Evolutionary conservation across 2,888 invertebrate species (phyloP).

Genomic region (Chironomus tentans): DNA sequence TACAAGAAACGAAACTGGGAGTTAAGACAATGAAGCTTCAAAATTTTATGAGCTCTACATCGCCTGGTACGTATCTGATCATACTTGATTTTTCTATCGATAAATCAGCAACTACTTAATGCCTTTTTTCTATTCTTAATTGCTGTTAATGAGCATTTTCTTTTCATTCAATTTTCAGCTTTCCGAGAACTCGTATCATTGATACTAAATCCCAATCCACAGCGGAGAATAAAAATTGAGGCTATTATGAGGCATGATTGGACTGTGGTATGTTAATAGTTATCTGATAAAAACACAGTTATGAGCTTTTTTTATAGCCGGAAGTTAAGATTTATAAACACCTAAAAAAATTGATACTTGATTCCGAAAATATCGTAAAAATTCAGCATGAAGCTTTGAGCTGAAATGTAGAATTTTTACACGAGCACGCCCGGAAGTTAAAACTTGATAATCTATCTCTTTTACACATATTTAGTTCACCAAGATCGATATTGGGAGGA

Average conservation of each 20-base stretch:
- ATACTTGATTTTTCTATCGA: neutral
- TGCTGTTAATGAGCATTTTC: neutral
- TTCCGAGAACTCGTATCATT: conserved; percentile 31
- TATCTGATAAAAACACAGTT: neutral
- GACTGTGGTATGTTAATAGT: conserved; percentile 28
- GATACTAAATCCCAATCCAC: conserved; percentile 31
- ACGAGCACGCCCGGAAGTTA: too few relatives aligned
- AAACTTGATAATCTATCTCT: neutral
- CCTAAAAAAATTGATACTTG: neutral
- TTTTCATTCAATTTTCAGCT: conserved; percentile 27
- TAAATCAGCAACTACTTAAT: too few relatives aligned
- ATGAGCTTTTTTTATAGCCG: neutral
- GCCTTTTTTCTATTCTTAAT: neutral
- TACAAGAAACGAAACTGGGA: conserved; percentile 58
- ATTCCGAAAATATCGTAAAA: too few relatives aligned
- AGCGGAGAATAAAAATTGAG: conserved; percentile 30
- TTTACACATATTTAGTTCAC: neutral
- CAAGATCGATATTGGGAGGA: neutral
- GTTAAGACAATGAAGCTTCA: conserved; percentile 49
- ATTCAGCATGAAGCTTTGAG: too few relatives aligned
- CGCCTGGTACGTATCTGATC: conserved; percentile 31
- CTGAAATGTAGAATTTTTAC: too few relatives aligned
- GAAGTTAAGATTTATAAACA: neutral
- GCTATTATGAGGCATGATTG: conserved; percentile 31
- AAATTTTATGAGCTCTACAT: conserved; percentile 43